A percentile compares a stretch with the other conserved stretches of the same genome.
These are phyloP conservation scores for Percopsis omiscomaycus DNA, from an alignment of 2,797 vertebrate species.

Conservation along the genomic window DNA sequence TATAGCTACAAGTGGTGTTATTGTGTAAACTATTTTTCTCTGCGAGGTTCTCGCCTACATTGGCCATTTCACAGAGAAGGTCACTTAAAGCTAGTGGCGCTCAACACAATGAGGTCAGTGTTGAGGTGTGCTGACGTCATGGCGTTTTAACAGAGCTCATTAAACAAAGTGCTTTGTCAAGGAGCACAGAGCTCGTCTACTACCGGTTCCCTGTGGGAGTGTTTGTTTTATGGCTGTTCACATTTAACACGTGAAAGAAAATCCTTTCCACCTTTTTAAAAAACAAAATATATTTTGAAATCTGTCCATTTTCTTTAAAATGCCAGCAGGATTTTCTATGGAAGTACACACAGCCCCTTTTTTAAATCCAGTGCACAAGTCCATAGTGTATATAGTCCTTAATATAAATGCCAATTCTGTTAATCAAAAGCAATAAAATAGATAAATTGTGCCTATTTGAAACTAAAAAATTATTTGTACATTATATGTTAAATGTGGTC, in stretches of 20 bases:
- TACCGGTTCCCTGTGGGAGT: conserved; percentile 61
- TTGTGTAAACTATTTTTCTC: conserved; percentile 59
- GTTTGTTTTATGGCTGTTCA: conserved; percentile 51
- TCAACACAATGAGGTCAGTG: conserved; percentile 76
- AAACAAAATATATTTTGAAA: neutral
- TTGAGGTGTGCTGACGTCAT: conserved; percentile 63
- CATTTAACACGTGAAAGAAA: conserved; percentile 48
- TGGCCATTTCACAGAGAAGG: conserved; percentile 56
- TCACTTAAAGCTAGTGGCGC: conserved; percentile 60
- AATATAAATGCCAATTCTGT: too few relatives aligned
- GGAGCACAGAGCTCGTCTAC: conserved; percentile 23
- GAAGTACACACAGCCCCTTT: conserved; percentile 3
- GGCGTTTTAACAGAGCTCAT: conserved; percentile 43
- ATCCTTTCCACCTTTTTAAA: conserved; percentile 19
- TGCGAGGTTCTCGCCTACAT: conserved; percentile 56
- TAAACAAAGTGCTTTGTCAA: conserved; percentile 73
- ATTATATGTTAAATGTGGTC: too few relatives aligned
- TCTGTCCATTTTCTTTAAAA: neutral
- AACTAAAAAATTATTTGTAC: too few relatives aligned
- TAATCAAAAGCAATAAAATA: too few relatives aligned
- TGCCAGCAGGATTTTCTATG: neutral
- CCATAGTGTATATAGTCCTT: neutral
- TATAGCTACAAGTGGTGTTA: conserved; percentile 56
- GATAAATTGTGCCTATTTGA: too few relatives aligned
- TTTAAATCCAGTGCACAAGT: conserved; percentile 6